Conservation (phyloP, 1,140 invertebrate species). For the Drosophila micromelanica region DNA sequence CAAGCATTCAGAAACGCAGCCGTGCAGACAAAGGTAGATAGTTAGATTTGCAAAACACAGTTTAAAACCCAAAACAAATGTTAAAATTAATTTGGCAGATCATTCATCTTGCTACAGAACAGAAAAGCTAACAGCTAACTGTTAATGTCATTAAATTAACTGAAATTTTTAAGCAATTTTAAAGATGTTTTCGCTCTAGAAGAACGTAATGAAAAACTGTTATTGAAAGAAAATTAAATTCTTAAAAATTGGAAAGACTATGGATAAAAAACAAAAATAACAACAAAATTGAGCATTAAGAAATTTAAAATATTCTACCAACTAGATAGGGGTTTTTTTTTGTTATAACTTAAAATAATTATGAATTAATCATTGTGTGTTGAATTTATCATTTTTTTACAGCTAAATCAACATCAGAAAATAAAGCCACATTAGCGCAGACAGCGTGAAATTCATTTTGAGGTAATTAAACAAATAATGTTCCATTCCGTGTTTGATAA, state of each 20-base stretch:
- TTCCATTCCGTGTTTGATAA: neutral
- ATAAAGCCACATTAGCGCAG: neutral
- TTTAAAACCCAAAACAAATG: neutral
- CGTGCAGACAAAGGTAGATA: slow-evolving; percentile 46
- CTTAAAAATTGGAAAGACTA: no score
- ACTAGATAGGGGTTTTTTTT: neutral
- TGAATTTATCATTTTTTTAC: neutral
- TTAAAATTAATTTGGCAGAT: neutral
- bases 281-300: no score
- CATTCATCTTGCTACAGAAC: no score
- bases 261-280: no score
- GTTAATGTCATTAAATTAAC: no score
- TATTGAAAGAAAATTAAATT: no score
- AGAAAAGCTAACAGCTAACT: no score
- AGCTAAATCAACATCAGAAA: neutral
- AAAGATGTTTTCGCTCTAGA: no score
- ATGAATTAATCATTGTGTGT: neutral
- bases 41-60: slow-evolving; percentile 39
- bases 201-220: no score
- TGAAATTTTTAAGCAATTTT: no score
- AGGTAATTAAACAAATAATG: neutral
- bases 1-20: slow-evolving; percentile 34
- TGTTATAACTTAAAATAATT: neutral
- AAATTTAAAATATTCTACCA: no score
- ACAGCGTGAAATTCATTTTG: neutral